Percentiles rank a stretch among this genome's conserved stretches.
phyloP scores from a whole-genome alignment of 1,140 invertebrate species.

The Homarus americanus region DNA sequence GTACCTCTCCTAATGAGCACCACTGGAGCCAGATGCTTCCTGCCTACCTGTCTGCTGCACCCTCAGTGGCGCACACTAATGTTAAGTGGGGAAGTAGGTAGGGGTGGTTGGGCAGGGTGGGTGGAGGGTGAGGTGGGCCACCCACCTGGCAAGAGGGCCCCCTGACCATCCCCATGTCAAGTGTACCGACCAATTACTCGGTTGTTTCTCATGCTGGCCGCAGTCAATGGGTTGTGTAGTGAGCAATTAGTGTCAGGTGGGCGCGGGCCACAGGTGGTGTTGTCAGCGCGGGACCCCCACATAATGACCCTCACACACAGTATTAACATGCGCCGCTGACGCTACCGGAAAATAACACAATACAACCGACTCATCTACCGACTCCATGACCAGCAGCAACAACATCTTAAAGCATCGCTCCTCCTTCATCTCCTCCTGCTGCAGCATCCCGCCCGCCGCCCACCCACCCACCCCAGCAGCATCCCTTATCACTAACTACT shows the following conservation, averaged over 20 bases:
- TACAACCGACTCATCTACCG: neutral
- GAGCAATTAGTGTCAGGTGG: slow-evolving; percentile 37
- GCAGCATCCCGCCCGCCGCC: slow-evolving; percentile 4
- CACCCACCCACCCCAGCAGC: neutral
- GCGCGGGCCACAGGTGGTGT: slow-evolving; percentile 28
- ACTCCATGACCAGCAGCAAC: neutral
- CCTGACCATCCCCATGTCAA: slow-evolving; percentile 24
- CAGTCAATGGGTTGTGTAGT: slow-evolving; percentile 62
- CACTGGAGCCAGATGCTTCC: too few species aligned
- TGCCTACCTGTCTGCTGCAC: too few species aligned
- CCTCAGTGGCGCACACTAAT: neutral
- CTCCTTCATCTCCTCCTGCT: slow-evolving; percentile 14
- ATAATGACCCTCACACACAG: neutral
- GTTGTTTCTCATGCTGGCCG: slow-evolving; percentile 62
- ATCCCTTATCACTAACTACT: neutral
- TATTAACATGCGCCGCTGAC: slow-evolving; percentile 9
- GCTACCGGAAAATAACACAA: slow-evolving; percentile 29
- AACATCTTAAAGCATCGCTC: neutral
- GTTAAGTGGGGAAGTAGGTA: neutral
- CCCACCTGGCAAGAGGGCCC: slow-evolving; percentile 24
- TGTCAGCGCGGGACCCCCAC: neutral
- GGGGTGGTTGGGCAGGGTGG: neutral
- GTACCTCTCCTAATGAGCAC: neutral
- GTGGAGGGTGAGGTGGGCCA: neutral
- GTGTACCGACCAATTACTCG: slow-evolving; percentile 41